Base-by-base conservation (phyloP, 1,140 invertebrate species). In the Heterodera schachtii region DNA sequence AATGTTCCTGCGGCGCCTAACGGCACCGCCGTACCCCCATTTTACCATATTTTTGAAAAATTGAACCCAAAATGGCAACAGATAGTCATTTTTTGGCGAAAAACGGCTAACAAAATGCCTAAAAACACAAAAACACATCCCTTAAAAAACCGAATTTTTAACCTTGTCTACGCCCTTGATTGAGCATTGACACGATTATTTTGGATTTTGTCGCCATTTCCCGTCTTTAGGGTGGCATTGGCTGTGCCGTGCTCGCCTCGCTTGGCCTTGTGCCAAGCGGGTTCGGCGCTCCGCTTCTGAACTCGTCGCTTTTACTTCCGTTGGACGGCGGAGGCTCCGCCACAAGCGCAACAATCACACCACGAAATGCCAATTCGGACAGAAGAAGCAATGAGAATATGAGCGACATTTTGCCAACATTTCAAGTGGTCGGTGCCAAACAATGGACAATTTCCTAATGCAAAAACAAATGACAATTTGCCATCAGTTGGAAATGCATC, bases 181-280 rank as follows among this genome's bases (percentile, higher is more conserved):
- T 31, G 31, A n/a, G n/a, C n/a, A n/a, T n/a, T n/a, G n/a, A n/a
- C 31, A 31, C 31, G 31, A 31, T 31, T 31, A 31, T 31, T 31
- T 31, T 31, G 31, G 31, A 31, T 31, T 31, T 31, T 31, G 31
- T 31, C 31, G 31, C 31, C 31, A 31, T 31, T 31, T 31, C 31
- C 31, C 31, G 31, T 31, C 31, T 31, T 31, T 31, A 79, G 77
- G 69, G 77, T 31, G 77, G 77, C 47, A 79, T 80, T 16, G 79
- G 79, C 1, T 74, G 67, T 64, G 70, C 79, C 16, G 31, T 80
- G 43, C 47, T 80, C 3, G 43, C 67, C 21, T 66, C 69, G 4
- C 57, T 80, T 4, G 79, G 79, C 11, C 41, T 80, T 43, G 21
- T 80, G 43, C 70, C 69, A 16, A 31, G 47, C 1, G 70, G 41